Evolutionary conservation across 2,797 vertebrate species (phyloP), one percentile per base, ranked within the genome.

Genomic region (Phrynocephalus forsythii): DNA sequence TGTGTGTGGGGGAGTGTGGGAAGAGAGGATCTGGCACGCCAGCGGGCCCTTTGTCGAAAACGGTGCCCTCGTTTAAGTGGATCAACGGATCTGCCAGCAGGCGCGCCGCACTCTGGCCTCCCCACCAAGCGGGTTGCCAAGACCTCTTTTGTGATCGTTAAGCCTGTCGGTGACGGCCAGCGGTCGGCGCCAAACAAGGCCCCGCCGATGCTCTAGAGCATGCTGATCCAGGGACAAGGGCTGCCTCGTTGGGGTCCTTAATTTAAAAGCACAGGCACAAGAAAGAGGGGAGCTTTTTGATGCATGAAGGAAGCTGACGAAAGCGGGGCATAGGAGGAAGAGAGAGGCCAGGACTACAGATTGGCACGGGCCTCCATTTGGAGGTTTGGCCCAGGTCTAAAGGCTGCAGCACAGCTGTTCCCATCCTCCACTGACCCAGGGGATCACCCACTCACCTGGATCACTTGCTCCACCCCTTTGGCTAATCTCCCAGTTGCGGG

Each of bases 61-160:
- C 92, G 87, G 88, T 92, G 92, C 93, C 93, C 93, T 85, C 91
- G 89, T 94, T 94, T 92, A 92, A 94, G 0, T 3, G 87, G 91
- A n/a, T 89, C 91, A 92, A 89, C 92, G 91, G 80, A 87, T 88
- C 83, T 93, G 89, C 1, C 80, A 88, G 91, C 89, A 86, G 92
- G 93, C 93, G 93, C 26, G 87, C 26, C 88, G 91, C 91, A 90
- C 87, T 81, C 88, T 84, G 63, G 86, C 5, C 87, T 13, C 82
- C 79, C 80, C 75, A 0, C 56, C 77, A 75, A 77, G 80, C 88
- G n/a, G 82, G 79, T 30, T 1, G 90, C 95, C 94, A 95, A 91
- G 83, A 33, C 90, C 83, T 93, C 94, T 84, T 90, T 91, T 91
- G 88, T 88, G 91, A 87, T 93, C 90, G 67, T 92, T 94, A 92